Conservation (phyloP, 2,797 vertebrate genomes). For the Platyrinchus mystaceus region DNA sequence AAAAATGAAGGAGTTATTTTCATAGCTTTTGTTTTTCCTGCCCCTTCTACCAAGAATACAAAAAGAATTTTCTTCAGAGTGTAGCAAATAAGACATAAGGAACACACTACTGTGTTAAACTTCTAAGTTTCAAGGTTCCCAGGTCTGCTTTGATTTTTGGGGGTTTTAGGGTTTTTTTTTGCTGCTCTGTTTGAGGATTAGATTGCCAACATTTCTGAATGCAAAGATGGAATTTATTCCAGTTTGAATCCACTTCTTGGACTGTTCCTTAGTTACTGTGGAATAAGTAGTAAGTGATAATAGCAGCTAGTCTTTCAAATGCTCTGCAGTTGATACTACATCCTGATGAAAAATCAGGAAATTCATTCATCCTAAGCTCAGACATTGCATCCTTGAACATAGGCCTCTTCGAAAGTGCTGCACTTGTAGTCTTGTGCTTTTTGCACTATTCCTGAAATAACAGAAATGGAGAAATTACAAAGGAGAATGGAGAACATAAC, state of each 20-base stretch:
- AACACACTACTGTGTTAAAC: neutral
- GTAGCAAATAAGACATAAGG: neutral
- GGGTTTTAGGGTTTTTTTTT: neutral
- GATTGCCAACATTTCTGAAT: neutral
- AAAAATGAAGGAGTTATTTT: neutral
- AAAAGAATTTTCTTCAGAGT: neutral
- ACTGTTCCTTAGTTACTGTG: neutral
- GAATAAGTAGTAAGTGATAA: neutral
- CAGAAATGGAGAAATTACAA: neutral
- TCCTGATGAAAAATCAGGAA: neutral
- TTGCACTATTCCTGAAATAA: neutral
- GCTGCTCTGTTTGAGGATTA: neutral
- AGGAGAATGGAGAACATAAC: neutral
- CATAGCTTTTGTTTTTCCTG: neutral
- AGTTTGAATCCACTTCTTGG: neutral
- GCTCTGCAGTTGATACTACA: neutral
- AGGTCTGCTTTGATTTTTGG: neutral
- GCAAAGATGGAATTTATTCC: neutral
- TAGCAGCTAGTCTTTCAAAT: neutral
- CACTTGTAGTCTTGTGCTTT: neutral
- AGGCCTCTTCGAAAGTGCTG: neutral
- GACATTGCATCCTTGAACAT: neutral
- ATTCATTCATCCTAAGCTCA: neutral
- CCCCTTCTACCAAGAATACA: neutral
- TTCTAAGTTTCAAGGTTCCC: neutral